Evolutionary conservation across 2,888 invertebrate species (phyloP).

Genomic region (Coenonympha glycerion): DNA sequence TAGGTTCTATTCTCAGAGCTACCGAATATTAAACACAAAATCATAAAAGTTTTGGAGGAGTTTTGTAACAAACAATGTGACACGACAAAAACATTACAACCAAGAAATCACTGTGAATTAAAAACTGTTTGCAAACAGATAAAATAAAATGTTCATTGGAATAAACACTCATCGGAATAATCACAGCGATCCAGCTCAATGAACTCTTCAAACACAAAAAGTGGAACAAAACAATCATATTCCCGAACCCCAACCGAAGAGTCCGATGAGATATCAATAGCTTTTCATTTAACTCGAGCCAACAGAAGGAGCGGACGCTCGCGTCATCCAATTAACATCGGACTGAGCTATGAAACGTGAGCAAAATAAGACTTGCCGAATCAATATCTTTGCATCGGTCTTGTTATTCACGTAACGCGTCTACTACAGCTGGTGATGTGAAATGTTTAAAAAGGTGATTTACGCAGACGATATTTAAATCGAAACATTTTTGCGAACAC

Average conservation of each 20-base stretch:
- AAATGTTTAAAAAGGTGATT: too few relatives aligned
- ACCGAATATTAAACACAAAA: too few relatives aligned
- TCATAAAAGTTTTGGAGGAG: too few relatives aligned
- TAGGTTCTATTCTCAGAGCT: too few relatives aligned
- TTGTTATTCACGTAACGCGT: too few relatives aligned
- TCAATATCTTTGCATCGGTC: conserved; percentile 32
- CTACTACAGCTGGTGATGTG: too few relatives aligned
- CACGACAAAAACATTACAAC: not conserved
- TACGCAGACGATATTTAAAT: too few relatives aligned
- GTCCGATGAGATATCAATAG: conserved; percentile 13
- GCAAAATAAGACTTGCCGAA: conserved; percentile 32
- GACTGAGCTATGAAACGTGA: conserved; percentile 28
- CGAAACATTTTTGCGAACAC: too few relatives aligned
- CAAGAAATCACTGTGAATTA: not conserved
- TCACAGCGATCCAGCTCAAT: not conserved
- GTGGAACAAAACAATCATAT: not conserved
- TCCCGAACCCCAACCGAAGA: not conserved
- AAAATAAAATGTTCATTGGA: not conserved
- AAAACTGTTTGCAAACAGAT: too few relatives aligned
- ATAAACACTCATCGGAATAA: not conserved
- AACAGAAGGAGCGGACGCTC: conserved; percentile 28
- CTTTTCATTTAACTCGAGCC: conserved; percentile 18
- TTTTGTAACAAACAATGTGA: too few relatives aligned
- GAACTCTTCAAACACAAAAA: conserved; percentile 25
- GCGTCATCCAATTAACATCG: conserved; percentile 41